phyloP scores from a whole-genome alignment of 2,797 vertebrate genomes.

The Syndactyla subalaris region DNA sequence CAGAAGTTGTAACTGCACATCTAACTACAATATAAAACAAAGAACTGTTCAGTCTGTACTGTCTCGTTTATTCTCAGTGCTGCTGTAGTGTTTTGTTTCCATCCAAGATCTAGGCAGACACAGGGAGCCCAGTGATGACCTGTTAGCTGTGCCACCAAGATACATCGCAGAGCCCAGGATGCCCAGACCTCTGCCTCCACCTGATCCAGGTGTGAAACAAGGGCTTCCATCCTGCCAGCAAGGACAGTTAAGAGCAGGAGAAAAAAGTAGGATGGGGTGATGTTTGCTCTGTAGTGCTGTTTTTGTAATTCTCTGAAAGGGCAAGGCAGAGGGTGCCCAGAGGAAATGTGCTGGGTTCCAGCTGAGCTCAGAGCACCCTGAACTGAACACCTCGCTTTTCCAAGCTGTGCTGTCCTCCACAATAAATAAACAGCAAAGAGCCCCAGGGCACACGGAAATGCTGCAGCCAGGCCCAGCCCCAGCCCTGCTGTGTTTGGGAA shows the following conservation, averaged over 20 bases:
- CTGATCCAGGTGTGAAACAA: background rate
- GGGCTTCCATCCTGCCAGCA: background rate
- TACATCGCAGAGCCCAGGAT: accelerated
- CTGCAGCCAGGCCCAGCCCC: no score
- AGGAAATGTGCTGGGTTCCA: background rate
- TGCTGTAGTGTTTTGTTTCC: background rate
- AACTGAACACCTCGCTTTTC: background rate
- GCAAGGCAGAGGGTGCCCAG: background rate
- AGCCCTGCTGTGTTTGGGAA: background rate
- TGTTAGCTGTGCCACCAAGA: accelerated
- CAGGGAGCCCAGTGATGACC: accelerated
- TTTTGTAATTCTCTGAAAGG: background rate
- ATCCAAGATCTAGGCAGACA: accelerated
- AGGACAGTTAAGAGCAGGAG: background rate
- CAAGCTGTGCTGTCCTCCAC: background rate
- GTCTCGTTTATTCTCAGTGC: background rate
- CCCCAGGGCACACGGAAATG: background rate
- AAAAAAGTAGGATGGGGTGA: no score
- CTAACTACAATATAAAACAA: constrained; percentile 56
- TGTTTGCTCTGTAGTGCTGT: background rate
- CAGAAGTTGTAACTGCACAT: constrained; percentile 45
- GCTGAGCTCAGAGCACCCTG: background rate
- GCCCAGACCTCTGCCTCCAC: background rate
- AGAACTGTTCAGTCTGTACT: background rate
- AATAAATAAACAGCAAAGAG: background rate